Evolutionary conservation across 2,797 vertebrate genomes (phyloP).

Genomic region (Pseudochirops corinnae): DNA sequence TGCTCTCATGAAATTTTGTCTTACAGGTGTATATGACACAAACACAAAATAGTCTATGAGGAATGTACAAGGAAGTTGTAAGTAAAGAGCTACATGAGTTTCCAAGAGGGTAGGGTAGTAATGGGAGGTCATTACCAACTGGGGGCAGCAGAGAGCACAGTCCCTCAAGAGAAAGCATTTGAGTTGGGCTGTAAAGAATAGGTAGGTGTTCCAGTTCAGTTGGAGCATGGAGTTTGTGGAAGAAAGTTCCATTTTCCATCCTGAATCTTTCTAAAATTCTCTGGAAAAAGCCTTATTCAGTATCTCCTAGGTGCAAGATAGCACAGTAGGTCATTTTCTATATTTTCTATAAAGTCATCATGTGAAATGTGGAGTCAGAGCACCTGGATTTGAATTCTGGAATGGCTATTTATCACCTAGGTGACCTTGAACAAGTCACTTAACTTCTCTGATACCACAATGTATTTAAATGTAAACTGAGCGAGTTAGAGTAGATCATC

Average conservation of each 20-base stretch:
- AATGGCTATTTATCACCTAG: background rate
- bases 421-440: background rate
- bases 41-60: background rate
- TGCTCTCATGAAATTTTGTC: background rate
- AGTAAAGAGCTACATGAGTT: background rate
- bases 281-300: background rate
- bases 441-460: background rate
- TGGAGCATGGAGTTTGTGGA: background rate
- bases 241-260: background rate
- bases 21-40: background rate
- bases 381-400: constrained; percentile 20
- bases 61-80: background rate
- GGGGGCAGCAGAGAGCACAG: background rate
- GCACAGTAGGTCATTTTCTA: background rate
- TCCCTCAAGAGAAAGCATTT: background rate
- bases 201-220: background rate
- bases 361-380: constrained; percentile 29
- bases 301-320: background rate
- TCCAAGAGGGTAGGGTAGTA: background rate
- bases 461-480: background rate
- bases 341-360: background rate
- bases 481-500: background rate
- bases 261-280: background rate
- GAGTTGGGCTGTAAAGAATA: background rate
- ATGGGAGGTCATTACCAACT: background rate